Evolutionary conservation across 2,888 invertebrate species (phyloP), one percentile per base, ranked within the genome.

Genomic region (Bhutanitis thaidina): DNA sequence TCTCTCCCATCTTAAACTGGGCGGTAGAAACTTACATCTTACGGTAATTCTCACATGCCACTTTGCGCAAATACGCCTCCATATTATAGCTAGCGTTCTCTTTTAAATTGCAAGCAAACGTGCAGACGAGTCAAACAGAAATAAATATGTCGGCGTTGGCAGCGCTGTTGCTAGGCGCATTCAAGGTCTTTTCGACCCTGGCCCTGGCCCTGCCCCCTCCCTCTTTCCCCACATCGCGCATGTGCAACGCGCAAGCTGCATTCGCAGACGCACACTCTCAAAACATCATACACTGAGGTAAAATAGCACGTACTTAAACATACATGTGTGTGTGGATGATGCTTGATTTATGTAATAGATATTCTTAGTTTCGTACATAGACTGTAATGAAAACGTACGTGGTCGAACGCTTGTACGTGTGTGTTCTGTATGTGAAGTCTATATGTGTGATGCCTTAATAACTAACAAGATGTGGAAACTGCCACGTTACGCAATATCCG

Each of bases 171-270:
- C 86, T 84, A 87, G 71, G 85, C 82, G 77, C 71, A 77, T 71
- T 78, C 88, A 89, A 89, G 88, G 89, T 81, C 84, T 77, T 55
- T 61, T 53, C 74, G 80, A 74, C 82, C 82, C 72, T 81, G 81
- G 80, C 80, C 77, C 61, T 79, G 78, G 74, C 70, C 54, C 64
- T 62, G 65, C 52, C 60, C 56, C 58, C 54, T 43, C 65, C 59
- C 64, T 64, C 64, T 59, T 64, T 63, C 57, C 50, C 56, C 65
- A 8, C 5, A 61, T 60, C 64, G 74, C 74, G 74, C 82, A 77
- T 77, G 74, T 79, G 79, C 77, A 77, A 61, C 65, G 61, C 68
- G 68, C 76, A 73, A 77, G 72, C 76, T 81, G 74, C 82, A 77
- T 77, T 74, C 77, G 79, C 34, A 75, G 75, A 61, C 65, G 61